Evolutionary conservation across 2,888 invertebrate genomes (phyloP).

Genomic region (Cheilosia vulpina): DNA sequence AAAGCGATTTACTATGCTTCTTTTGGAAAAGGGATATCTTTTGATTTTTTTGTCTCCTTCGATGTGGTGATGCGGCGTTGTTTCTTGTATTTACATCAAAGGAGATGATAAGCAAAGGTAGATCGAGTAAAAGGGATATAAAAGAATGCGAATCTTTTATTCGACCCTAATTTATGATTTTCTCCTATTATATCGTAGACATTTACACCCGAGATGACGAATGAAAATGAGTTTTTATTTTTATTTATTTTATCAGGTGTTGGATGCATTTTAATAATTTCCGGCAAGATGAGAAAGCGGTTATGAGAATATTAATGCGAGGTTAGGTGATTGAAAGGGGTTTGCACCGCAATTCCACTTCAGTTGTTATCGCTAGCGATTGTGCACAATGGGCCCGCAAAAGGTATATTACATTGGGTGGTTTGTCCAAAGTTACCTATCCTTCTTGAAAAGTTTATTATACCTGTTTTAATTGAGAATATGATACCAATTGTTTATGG

Average conservation of each 20-base stretch:
- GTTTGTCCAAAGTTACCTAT: no score
- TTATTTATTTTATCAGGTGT: slow-evolving; percentile 67
- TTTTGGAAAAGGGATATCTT: slow-evolving; percentile 17
- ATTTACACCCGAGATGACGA: slow-evolving; percentile 55
- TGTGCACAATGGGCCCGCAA: neutral
- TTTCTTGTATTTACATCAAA: slow-evolving; percentile 45
- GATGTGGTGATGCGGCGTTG: slow-evolving; percentile 39
- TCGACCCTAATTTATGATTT: slow-evolving; percentile 72
- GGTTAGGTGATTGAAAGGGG: neutral
- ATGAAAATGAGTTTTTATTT: slow-evolving; percentile 65
- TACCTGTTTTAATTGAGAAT: no score
- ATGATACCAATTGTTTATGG: no score
- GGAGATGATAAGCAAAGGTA: slow-evolving; percentile 44
- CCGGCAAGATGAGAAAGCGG: slow-evolving; percentile 10
- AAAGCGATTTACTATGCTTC: slow-evolving; percentile 27
- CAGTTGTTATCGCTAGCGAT: neutral
- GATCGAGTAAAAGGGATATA: slow-evolving; percentile 30
- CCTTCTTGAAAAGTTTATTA: no score
- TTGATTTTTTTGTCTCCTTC: slow-evolving; percentile 5
- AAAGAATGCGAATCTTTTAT: slow-evolving; percentile 69
- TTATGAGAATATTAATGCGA: slow-evolving; percentile 14
- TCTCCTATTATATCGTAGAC: slow-evolving; percentile 32
- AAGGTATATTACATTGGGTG: neutral
- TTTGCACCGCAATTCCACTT: neutral
- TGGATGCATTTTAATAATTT: slow-evolving; percentile 45